Percentiles rank a stretch among this genome's conserved stretches.
These are phyloP conservation scores for Saxidomus purpurata DNA, from an alignment of 1,140 invertebrate species.

Conservation along the genomic window DNA sequence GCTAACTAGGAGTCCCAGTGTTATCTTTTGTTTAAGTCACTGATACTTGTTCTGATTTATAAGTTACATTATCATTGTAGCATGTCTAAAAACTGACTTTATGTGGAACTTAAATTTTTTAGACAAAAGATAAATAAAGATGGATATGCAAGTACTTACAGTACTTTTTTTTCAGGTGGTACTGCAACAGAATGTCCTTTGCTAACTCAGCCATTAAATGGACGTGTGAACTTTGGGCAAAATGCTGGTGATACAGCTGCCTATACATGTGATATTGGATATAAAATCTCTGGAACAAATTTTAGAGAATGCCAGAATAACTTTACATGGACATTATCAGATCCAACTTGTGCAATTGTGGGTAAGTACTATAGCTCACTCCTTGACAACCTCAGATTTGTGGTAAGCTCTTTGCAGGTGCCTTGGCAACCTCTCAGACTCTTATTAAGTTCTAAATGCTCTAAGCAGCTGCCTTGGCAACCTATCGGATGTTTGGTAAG, in stretches of 20 bases:
- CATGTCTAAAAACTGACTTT: no score
- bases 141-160: no score
- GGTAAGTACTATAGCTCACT: not conserved
- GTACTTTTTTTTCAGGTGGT: not conserved
- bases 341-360: constrained; percentile 9
- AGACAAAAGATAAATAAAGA: no score
- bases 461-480: not conserved
- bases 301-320: constrained; percentile 4
- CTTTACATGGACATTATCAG: not conserved
- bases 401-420: not conserved
- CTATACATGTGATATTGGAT: constrained; percentile 11
- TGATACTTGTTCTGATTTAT: no score
- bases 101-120: no score
- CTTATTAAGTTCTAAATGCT: not conserved
- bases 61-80: no score
- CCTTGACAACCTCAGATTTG: not conserved
- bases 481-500: not conserved
- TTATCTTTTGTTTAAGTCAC: no score
- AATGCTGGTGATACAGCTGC: not conserved
- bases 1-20: no score
- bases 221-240: constrained; percentile 89
- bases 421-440: not conserved
- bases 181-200: constrained; percentile 91
- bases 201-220: constrained; percentile 92
- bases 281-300: not conserved